These are phyloP conservation scores for Heliconius hortense DNA, from an alignment of 2,888 invertebrate genomes.

Conservation along the genomic window DNA sequence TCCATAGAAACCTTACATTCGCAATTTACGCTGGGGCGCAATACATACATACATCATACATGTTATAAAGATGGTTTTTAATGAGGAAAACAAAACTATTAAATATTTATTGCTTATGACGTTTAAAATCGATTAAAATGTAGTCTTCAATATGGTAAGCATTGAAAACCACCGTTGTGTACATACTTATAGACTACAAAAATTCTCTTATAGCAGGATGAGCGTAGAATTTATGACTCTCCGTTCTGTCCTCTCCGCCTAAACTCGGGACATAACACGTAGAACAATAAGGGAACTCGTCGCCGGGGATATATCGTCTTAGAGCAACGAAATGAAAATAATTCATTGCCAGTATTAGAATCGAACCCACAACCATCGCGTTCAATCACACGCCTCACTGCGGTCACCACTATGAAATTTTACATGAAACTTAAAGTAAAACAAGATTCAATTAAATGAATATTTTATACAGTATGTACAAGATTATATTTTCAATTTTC, in stretches of 20 bases:
- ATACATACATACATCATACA: background rate
- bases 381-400: no score
- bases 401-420: no score
- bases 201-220: background rate
- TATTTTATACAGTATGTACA: background rate
- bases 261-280: background rate
- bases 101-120: constrained; percentile 4
- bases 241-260: background rate
- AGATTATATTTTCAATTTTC: background rate
- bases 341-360: background rate
- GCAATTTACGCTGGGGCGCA: background rate
- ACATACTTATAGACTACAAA: background rate
- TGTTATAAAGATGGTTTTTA: background rate
- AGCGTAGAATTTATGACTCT: background rate
- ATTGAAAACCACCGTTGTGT: background rate
- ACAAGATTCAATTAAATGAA: background rate
- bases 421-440: background rate
- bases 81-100: constrained; percentile 10
- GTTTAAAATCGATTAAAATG: background rate
- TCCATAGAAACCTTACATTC: constrained; percentile 13
- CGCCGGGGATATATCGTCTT: background rate
- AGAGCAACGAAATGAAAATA: background rate
- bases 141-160: background rate
- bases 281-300: background rate
- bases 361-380: background rate